Base-by-base conservation (phyloP, 2,888 invertebrate species). In the Pristionchus japonicus region DNA sequence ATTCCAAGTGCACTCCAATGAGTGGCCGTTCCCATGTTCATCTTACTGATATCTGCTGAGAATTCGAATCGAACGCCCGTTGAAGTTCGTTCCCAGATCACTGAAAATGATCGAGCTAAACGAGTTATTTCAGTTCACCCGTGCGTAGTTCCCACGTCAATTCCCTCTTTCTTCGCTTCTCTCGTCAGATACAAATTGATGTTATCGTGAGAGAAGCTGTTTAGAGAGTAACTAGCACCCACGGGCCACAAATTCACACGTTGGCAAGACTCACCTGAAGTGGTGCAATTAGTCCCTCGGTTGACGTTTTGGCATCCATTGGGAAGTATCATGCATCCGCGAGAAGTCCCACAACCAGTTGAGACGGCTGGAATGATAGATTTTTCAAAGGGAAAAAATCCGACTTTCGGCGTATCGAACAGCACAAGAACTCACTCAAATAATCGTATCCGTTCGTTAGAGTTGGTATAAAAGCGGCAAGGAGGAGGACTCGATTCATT, bases 1-100 rank as follows among this genome's bases (percentile, higher is more conserved):
- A 86, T 70, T 47, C 86, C 86, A 47, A 86, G 37, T 31, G 86
- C 67, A 86, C 49, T 86, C 86, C 86, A 86, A 3, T 49, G 49
- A 37, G 70, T 86, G 27, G 86, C 47, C n/a, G 13, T 23, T 20
- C n/a, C 47, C 57, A 47, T 47, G n/a, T 70, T 47, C 86, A 86
- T 86, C 23, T 27, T 67, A 0, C 47, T 34, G 7, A 86, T 49
- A 34, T 86, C 70, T 9, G 86, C 47, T 27, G 70, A 27, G 47
- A 86, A 86, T 70, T 86, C 86, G 49, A 86, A 86, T 47, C 70
- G 47, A 70, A 86, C 57, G 20, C 70, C 67, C 47, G 49, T 49
- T 2, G 67, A 47, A 31, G 27, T 47, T 43, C 67, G 49, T 31
- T 67, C 86, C 86, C 86, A 86, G 7, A 67, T 57, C 15, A 86